Conservation (phyloP, 2,113 vertebrate species). For the Ibidorhyncha struthersii region DNA sequence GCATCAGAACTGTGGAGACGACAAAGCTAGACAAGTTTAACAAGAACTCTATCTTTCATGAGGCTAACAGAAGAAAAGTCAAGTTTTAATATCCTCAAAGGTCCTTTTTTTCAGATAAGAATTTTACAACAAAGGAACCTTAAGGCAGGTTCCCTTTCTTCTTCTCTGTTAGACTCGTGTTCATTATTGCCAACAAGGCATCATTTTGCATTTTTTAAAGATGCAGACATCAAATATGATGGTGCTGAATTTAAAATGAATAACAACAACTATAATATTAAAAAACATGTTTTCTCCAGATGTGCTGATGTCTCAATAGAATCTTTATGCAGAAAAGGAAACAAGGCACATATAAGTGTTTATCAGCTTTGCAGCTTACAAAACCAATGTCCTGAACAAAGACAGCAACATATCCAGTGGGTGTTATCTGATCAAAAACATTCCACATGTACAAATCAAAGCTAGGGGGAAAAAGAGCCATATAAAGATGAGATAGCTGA, state of each 20-base stretch:
- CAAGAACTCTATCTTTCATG: background rate
- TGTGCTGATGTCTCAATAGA: conserved; percentile 59
- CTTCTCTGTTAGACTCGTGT: background rate
- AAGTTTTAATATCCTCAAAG: conserved; percentile 53
- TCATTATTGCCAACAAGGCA: conserved; percentile 32
- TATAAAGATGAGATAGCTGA: conserved; percentile 18
- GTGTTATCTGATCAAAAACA: conserved; percentile 63
- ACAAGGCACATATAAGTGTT: conserved; percentile 54
- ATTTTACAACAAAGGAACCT: conserved; percentile 33
- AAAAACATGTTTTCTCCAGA: conserved; percentile 62
- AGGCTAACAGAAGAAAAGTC: conserved; percentile 15
- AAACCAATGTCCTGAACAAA: conserved; percentile 55
- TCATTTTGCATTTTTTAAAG: conserved; percentile 62
- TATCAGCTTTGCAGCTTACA: conserved; percentile 51
- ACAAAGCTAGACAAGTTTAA: conserved; percentile 29
- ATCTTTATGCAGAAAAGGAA: conserved; percentile 55
- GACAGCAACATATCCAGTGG: conserved; percentile 33
- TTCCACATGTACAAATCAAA: conserved; percentile 48
- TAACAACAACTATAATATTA: conserved; percentile 61
- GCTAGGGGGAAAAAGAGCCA: background rate
- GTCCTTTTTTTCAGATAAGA: conserved; percentile 48
- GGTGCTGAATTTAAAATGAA: conserved; percentile 62
- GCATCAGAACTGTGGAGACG: conserved; percentile 4
- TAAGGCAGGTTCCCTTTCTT: conserved; percentile 8
- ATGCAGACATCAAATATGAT: conserved; percentile 61